Percentiles rank a stretch among this genome's conserved stretches.
Evolutionary conservation across 2,888 invertebrate genomes (phyloP).

Genomic region (Hipparchia semele): DNA sequence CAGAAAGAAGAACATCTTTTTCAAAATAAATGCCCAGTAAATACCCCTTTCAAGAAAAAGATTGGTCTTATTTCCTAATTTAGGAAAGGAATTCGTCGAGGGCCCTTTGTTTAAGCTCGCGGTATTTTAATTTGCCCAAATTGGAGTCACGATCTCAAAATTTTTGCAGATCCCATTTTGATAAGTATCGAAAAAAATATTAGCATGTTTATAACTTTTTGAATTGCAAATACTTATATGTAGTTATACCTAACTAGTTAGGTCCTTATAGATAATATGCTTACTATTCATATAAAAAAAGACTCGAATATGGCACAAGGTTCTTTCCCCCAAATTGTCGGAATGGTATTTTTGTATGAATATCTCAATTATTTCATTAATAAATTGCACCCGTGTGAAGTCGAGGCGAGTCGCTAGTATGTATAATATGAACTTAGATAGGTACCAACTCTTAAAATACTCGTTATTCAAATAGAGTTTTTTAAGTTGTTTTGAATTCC

Average conservation of each 20-base stretch:
- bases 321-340: no score
- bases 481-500: background rate
- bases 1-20: background rate
- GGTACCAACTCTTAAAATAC: background rate
- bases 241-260: no score
- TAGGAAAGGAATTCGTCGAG: background rate
- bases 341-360: no score
- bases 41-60: conserved; percentile 1
- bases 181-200: background rate
- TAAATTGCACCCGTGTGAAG: no score
- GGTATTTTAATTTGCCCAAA: conserved; percentile 18
- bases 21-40: conserved; percentile 1
- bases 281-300: no score
- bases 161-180: background rate
- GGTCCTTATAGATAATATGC: no score
- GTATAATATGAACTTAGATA: background rate
- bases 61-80: conserved; percentile 4
- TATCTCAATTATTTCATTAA: no score
- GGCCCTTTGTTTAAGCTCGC: conserved; percentile 3
- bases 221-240: background rate
- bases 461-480: background rate
- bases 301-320: no score
- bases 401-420: no score
- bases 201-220: background rate
- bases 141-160: background rate